Percentiles rank a stretch among this genome's conserved stretches.
Conservation (phyloP, 1,140 invertebrate genomes). For the Leptestheria dahalacensis region DNA sequence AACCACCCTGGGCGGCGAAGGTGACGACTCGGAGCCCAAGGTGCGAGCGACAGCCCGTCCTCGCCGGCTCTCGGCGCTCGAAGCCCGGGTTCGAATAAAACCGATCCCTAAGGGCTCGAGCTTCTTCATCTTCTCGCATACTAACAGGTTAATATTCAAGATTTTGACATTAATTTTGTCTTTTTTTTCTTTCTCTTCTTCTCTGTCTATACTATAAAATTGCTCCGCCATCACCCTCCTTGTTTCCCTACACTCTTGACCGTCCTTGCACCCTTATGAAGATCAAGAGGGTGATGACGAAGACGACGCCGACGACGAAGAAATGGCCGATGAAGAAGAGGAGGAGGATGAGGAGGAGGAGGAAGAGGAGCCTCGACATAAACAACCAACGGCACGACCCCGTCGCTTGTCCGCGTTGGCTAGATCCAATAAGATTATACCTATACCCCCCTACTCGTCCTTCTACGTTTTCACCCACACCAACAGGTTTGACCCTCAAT, state of each 20-base stretch:
- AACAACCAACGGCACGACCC: conserved; percentile 32
- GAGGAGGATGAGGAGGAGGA: conserved; percentile 30
- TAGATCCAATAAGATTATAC: conserved; percentile 69
- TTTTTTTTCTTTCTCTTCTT: conserved; percentile 15
- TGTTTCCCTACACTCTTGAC: background rate
- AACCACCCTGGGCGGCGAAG: conserved; percentile 22
- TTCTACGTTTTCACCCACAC: conserved; percentile 92
- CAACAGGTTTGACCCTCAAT: conserved; percentile 56
- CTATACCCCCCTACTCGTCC: conserved; percentile 84
- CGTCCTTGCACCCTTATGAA: background rate
- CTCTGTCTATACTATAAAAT: conserved; percentile 10
- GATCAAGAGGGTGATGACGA: conserved; percentile 6
- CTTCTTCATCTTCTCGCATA: conserved; percentile 34
- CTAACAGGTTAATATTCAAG: conserved; percentile 30
- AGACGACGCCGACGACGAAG: conserved; percentile 7
- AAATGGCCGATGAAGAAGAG: conserved; percentile 28
- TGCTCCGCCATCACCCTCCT: background rate
- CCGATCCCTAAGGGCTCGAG: conserved; percentile 48
- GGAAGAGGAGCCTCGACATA: conserved; percentile 17
- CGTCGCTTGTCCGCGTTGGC: conserved; percentile 65
- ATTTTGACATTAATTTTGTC: conserved; percentile 3
- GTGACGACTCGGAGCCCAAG: conserved; percentile 31
- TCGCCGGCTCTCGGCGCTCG: conserved; percentile 56
- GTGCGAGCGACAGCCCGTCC: conserved; percentile 57
- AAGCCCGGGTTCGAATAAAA: conserved; percentile 37